Conservation (phyloP, 2,888 invertebrate genomes). For the Drosophila limbata region DNA sequence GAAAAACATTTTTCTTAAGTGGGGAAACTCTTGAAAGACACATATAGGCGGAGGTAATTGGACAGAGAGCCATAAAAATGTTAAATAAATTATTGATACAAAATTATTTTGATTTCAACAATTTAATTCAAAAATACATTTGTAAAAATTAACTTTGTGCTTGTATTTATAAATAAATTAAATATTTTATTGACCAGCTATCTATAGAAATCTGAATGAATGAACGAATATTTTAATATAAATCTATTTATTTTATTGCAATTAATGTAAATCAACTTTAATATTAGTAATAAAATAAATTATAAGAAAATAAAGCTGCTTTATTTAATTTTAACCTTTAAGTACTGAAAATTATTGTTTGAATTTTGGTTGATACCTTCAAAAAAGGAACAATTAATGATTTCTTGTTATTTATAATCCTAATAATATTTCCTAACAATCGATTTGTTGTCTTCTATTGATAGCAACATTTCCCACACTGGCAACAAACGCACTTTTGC, state of each 20-base stretch:
- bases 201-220: too few species aligned
- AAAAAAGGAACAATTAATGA: too few species aligned
- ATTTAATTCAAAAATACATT: background rate
- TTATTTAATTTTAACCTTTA: too few species aligned
- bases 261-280: too few species aligned
- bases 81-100: background rate
- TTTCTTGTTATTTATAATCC: background rate
- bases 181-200: background rate
- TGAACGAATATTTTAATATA: too few species aligned
- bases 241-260: too few species aligned
- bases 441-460: background rate
- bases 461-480: slow-evolving; percentile 67
- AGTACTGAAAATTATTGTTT: too few species aligned
- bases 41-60: background rate
- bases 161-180: too few species aligned
- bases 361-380: too few species aligned
- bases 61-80: background rate
- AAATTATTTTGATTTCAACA: background rate
- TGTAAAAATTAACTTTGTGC: background rate
- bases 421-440: background rate
- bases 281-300: too few species aligned
- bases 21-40: background rate
- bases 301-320: too few species aligned
- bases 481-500: slow-evolving; percentile 73
- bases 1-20: background rate